A percentile compares a stretch with the other conserved stretches of the same genome.
These are phyloP conservation scores for Dromas ardeola DNA, from an alignment of 2,113 vertebrate species.

Conservation along the genomic window DNA sequence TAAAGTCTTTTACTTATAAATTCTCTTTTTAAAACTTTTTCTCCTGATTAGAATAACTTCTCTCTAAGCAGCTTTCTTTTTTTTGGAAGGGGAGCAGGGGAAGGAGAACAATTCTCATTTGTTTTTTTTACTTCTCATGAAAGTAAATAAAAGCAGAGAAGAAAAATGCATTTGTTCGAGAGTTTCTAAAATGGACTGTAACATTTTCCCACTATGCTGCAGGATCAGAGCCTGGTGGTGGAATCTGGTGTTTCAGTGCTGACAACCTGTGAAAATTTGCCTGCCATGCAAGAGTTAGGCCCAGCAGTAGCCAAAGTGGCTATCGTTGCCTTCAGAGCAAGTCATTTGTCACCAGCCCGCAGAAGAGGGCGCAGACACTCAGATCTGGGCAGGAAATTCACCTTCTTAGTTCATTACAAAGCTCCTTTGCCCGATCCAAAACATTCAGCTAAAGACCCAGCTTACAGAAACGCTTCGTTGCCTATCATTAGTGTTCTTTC, in stretches of 20 bases:
- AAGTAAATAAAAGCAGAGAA: background rate
- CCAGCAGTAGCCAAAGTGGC: background rate
- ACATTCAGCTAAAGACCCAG: rapidly evolving
- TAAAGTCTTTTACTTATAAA: background rate
- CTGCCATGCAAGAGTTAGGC: too few species aligned
- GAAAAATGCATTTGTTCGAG: background rate
- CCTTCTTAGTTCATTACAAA: background rate
- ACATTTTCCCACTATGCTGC: background rate
- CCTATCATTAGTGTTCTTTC: rapidly evolving
- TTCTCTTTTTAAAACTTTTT: background rate
- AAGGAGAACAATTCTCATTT: background rate
- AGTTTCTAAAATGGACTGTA: background rate
- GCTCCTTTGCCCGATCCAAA: background rate
- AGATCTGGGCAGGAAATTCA: background rate
- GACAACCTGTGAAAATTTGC: background rate
- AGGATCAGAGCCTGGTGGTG: background rate
- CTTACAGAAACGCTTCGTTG: rapidly evolving
- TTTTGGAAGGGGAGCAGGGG: background rate
- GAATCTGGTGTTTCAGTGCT: background rate
- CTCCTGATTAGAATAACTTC: background rate
- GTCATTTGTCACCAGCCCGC: background rate
- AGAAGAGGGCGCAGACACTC: background rate
- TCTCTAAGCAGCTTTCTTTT: background rate
- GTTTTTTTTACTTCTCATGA: background rate
- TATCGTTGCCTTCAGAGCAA: background rate